Evolutionary conservation across 1,140 invertebrate genomes (phyloP).

Genomic region (Monomorium pharaonis): DNA sequence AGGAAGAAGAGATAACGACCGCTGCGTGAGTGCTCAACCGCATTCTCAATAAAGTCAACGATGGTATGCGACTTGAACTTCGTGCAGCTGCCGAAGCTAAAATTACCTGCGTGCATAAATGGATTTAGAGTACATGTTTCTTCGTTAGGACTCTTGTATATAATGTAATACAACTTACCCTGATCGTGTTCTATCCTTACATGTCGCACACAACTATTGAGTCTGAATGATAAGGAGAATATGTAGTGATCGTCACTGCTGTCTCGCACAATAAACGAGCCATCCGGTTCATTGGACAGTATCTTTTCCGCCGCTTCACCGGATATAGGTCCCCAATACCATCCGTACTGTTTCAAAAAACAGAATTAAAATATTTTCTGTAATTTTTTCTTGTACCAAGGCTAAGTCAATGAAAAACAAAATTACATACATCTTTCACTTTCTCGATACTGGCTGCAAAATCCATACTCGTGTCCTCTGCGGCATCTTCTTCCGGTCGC

Average conservation of each 20-base stretch:
- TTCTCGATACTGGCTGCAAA: conserved; percentile 96
- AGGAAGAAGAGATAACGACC: conserved; percentile 98
- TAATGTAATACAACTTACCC: conserved; percentile 87
- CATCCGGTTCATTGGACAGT: conserved; percentile 97
- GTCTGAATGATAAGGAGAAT: conserved; percentile 97
- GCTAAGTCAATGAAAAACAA: background rate
- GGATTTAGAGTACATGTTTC: background rate
- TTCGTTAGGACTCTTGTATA: background rate
- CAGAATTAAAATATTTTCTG: background rate
- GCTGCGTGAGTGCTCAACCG: conserved; percentile 97
- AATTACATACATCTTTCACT: conserved; percentile 94
- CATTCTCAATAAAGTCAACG: conserved; percentile 99
- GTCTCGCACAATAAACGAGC: conserved; percentile 98
- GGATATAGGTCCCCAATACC: conserved; percentile 99
- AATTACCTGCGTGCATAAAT: conserved; percentile 90
- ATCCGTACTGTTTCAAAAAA: conserved; percentile 92
- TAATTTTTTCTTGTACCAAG: background rate
- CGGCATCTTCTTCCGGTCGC: conserved; percentile 81
- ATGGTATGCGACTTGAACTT: conserved; percentile 98
- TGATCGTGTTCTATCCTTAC: conserved; percentile 99
- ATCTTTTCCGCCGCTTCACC: conserved; percentile 97
- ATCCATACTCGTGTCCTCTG: conserved; percentile 88
- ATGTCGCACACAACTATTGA: conserved; percentile 96
- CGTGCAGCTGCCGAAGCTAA: conserved; percentile 98
- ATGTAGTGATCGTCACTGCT: conserved; percentile 99